These are phyloP conservation scores for Anarsia innoxiella DNA, from an alignment of 2,888 invertebrate genomes.

Conservation along the genomic window DNA sequence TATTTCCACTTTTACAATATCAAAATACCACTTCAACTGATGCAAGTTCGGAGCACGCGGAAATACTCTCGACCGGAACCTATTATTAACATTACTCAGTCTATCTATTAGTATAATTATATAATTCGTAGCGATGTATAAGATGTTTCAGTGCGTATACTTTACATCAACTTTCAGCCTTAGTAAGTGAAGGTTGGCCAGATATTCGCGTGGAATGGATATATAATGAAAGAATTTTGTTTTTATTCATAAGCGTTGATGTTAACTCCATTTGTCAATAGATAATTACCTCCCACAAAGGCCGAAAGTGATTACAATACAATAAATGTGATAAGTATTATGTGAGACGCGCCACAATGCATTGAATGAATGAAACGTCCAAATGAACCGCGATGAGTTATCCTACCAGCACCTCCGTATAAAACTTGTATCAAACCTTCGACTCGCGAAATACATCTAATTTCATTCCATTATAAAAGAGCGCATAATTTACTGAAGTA, in stretches of 20 bases:
- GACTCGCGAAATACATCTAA: slow-evolving; percentile 10
- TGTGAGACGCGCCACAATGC: slow-evolving; percentile 20
- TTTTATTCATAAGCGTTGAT: too few species aligned
- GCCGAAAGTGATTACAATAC: neutral
- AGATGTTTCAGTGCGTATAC: slow-evolving; percentile 35
- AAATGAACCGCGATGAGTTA: slow-evolving; percentile 20
- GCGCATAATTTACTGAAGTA: slow-evolving; percentile 30
- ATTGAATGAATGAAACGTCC: slow-evolving; percentile 18
- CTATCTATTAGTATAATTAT: slow-evolving; percentile 45
- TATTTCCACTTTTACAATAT: slow-evolving; percentile 26
- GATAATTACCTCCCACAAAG: too few species aligned
- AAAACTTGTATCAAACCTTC: slow-evolving; percentile 29
- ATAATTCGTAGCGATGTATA: slow-evolving; percentile 41
- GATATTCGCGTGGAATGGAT: neutral
- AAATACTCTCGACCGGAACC: too few species aligned
- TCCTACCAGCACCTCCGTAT: slow-evolving; percentile 60
- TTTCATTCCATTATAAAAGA: slow-evolving; percentile 14
- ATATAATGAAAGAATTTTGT: too few species aligned
- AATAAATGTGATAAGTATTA: too few species aligned
- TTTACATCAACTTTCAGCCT: slow-evolving; percentile 6
- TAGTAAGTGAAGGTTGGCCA: too few species aligned
- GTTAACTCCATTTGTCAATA: too few species aligned
- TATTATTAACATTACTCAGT: slow-evolving; percentile 59
- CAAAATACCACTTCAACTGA: too few species aligned
- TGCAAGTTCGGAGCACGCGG: too few species aligned